Evolutionary conservation across 1,140 invertebrate species (phyloP), one percentile per base, ranked within the genome.

Genomic region (Papilio dardanus): DNA sequence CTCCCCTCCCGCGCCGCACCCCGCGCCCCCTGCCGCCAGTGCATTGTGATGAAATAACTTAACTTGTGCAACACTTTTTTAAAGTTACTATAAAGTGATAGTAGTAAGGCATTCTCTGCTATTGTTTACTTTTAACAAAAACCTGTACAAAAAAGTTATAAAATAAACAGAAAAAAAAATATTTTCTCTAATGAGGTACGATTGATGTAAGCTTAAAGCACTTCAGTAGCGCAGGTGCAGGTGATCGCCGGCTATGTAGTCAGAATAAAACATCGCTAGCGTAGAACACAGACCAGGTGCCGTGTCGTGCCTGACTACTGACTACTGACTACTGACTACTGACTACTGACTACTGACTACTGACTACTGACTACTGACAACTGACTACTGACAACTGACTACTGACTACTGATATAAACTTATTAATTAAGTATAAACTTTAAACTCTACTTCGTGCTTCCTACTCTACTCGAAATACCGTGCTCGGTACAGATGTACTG

Each of bases 1-100:
- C 58, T 77, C 58, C 58, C 54, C 74, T 74, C 79, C 54, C 65
- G 62, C 62, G 77, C 58, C 50, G 58, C 62, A 71, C 14, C 74
- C n/a, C 77, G 65, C 33, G 19, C 62, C 37, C 67, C 40, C 69
- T 40, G 33, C 74, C 69, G 10, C 50, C 33, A 0, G 21, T 54
- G 6, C 31, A 65, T 31, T 21, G 16, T n/a, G 14, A 65, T 31
- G 5, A 28, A 31, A 31, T 31, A n/a, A 31, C 16, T 65, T 31
- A n/a, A 31, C 16, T 65, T 31, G 5, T 31, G 2, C 30, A 16
- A 65, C 3, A 24, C 21, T 16, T 21, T n/a, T 65, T 65, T 65
- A 31, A n/a, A 16, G 62, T 65, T 10, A 31, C n/a, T 5, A 2
- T 3, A 58, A 6, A n/a, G 4, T 10, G n/a, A n/a, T n/a, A 46